Evolutionary conservation across 2,888 invertebrate species (phyloP), one percentile per base, ranked within the genome.

Genomic region (Tromatobia lineatoria): DNA sequence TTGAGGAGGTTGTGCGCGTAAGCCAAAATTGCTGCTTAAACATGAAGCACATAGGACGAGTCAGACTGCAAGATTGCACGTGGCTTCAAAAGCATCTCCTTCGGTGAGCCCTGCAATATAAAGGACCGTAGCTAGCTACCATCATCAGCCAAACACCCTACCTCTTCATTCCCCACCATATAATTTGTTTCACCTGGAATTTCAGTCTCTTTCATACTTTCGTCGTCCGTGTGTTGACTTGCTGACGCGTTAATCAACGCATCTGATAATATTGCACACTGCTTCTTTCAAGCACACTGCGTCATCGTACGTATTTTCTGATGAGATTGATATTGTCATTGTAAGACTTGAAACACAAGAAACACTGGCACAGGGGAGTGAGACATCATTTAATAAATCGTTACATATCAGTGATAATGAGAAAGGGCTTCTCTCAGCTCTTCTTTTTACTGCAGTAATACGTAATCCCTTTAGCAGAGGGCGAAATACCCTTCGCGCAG

Each of bases 21-120:
- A 86, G 87, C 85, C 85, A 82, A 89, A 91, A 90, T 90, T 88
- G 88, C 89, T 89, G 88, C 89, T 90, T 88, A 90, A 90, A 90
- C 90, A 90, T 88, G 90, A 89, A 88, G 88, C 88, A 87, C 86
- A 87, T 89, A 88, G 85, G 86, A 80, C 84, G 85, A 91, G 88
- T 89, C 88, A 85, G 90, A 90, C 88, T 88, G 87, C 88, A 85
- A 90, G 90, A 89, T 90, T 91, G 88, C 87, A 54, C 54, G 57
- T 79, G 52, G 52, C 67, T n/a, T 59, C 25, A 11, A 3, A 18
- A 42, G 11, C 38, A 29, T 67, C 57, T 71, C 45, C 66, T 67
- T 66, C 25, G 34, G 47, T n/a, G 66, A 45, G 45, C 11, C 38
- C 47, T 47, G 64, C 34, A 70, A 54, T 66, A 66, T 57, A 45